Evolutionary conservation across 2,113 vertebrate genomes (phyloP), one percentile per base, ranked within the genome.

Genomic region (Myotis brandtii): DNA sequence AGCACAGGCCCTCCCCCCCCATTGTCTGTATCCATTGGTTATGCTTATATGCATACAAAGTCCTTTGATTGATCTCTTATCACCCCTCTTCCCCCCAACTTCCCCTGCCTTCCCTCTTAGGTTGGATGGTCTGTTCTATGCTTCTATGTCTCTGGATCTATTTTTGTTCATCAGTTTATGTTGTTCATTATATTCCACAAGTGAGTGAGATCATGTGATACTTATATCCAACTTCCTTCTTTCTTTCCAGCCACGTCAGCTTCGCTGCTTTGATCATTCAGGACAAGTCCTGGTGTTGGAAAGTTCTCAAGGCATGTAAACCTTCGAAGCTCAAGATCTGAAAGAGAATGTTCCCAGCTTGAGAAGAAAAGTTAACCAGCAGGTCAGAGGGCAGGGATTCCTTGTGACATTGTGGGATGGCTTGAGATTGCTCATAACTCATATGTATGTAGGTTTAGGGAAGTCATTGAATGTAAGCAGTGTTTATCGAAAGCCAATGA

Each of bases 361-460:
- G 20, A 72, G n/a, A 91, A 92, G 67, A 72, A 75, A 93, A 46
- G 7, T 34, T 86, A 59, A 83, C 13, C 1, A n/a, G 30, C 20
- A 84, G 37, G 7, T 76, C 4, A 43, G 66, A 81, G 43, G 32
- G 10, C 18, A 67, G 62, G 64, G 34, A 40, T 80, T 93, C 32
- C 50, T 66, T 72, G 43, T 66, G 46, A 64, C 21, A 50, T 54
- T 69, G 32, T 37, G 32, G 30, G 56, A 46, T 80, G 54, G 37
- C 66, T 94, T 62, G 75, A 92, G 89, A 59, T 92, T 46, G 89
- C 46, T 75, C 79, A 82, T 46, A 46, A 54, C 16, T 70, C 21
- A 54, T 27, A 16, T 9, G 5, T 40, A 73, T 7, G 8, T 48
- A 48, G 16, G 20, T 94, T 92, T 94, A 34, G 21, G 25, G 14